phyloP scores from a whole-genome alignment of 1,140 invertebrate species.

The Ceratina japonica region DNA sequence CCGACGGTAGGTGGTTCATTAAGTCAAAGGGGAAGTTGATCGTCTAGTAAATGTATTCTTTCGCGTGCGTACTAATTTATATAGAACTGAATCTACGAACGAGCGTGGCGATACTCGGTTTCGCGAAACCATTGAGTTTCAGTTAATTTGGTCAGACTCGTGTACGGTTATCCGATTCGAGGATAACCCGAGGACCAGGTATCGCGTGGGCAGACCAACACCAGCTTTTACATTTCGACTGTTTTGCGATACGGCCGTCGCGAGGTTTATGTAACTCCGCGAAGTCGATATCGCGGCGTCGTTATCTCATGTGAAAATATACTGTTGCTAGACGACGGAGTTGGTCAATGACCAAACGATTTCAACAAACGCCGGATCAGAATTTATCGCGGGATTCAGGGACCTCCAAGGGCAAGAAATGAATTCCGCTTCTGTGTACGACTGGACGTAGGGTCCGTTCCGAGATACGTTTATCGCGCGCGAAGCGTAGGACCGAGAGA shows the following conservation, averaged over 20 bases:
- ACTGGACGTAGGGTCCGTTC: background rate
- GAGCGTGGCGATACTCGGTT: too few relatives aligned
- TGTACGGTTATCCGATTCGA: conserved; percentile 33
- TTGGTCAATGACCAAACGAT: conserved; percentile 33
- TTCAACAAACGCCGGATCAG: background rate
- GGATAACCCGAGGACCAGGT: background rate
- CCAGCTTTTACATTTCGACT: background rate
- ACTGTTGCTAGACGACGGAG: conserved; percentile 4
- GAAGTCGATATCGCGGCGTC: conserved; percentile 5
- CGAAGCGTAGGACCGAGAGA: background rate
- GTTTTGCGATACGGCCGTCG: background rate
- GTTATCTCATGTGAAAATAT: conserved; percentile 24
- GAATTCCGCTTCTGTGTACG: too few relatives aligned
- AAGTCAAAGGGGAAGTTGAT: too few relatives aligned
- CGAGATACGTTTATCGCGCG: background rate
- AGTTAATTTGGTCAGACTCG: conserved; percentile 22
- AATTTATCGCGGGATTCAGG: background rate
- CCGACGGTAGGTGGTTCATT: too few relatives aligned
- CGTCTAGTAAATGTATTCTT: too few relatives aligned
- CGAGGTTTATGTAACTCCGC: conserved; percentile 30
- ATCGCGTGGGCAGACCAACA: background rate
- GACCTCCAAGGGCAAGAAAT: conserved; percentile 15
- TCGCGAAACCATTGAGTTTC: background rate
- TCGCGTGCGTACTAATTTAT: too few relatives aligned
- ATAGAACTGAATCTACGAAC: background rate